Percentiles rank a stretch among this genome's conserved stretches.
These are phyloP conservation scores for Rhynchonycteris naso DNA, from an alignment of 2,797 vertebrate genomes.

Conservation along the genomic window DNA sequence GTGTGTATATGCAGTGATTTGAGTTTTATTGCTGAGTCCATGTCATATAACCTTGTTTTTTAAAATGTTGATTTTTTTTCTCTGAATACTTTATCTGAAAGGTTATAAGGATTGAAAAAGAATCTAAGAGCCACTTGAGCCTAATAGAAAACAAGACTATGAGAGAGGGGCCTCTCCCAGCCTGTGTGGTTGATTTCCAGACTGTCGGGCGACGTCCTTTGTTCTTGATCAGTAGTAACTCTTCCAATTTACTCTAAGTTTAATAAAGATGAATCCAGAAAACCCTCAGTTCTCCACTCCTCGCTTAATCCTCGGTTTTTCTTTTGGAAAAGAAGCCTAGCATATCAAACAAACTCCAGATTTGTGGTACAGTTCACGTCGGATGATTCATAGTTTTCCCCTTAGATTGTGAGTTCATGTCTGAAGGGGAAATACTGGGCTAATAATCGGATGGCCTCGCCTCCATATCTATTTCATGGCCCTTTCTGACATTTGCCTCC, in stretches of 20 bases:
- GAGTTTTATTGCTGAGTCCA: not conserved
- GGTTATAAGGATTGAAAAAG: not conserved
- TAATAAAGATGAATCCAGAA: not conserved
- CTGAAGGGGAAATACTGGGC: not conserved
- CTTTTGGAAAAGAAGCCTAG: not conserved
- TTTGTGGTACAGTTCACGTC: not conserved
- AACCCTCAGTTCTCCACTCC: not conserved
- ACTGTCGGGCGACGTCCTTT: not conserved
- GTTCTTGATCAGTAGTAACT: not conserved
- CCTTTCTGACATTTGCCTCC: not conserved
- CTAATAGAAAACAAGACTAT: not conserved
- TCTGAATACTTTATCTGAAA: not conserved
- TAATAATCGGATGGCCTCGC: not conserved
- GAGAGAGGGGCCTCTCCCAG: not conserved
- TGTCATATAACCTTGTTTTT: not conserved
- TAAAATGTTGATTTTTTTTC: not conserved
- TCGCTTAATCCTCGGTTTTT: not conserved
- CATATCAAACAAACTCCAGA: not conserved
- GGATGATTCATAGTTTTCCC: not conserved
- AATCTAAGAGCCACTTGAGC: not conserved
- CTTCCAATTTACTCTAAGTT: accelerated
- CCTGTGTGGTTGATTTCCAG: not conserved
- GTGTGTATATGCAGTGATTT: not conserved
- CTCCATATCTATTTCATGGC: not conserved
- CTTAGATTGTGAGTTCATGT: slow-evolving; percentile 30